Conservation (phyloP, 2,113 vertebrate species). For the Bubo bubo region DNA sequence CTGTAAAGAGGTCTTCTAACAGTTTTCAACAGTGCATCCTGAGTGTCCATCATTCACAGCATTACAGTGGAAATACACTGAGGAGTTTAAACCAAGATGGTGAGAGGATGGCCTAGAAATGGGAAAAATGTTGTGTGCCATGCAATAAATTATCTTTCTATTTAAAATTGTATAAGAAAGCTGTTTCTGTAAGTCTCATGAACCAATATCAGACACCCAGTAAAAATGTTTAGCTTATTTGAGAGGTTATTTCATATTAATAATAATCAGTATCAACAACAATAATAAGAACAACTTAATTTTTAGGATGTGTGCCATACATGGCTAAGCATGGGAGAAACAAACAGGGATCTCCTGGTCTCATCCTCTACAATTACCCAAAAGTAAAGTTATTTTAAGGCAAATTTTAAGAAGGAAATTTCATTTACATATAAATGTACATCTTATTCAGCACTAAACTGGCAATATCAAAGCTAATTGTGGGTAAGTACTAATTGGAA, state of each 20-base stretch:
- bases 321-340: not conserved
- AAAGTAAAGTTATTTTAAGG: not conserved
- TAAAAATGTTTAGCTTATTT: not conserved
- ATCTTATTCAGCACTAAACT: conserved; percentile 33
- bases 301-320: not conserved
- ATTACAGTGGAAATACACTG: not conserved
- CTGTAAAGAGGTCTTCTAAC: not conserved
- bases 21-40: not conserved
- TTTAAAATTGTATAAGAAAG: not conserved
- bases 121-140: not conserved
- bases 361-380: not conserved
- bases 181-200: not conserved
- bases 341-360: not conserved
- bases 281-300: not conserved
- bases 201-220: not conserved
- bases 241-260: not conserved
- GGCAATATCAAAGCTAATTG: conserved; percentile 14
- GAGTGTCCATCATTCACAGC: not conserved
- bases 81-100: not conserved
- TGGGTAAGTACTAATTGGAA: conserved; percentile 6
- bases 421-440: conserved; percentile 49
- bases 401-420: not conserved
- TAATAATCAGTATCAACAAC: too few relatives aligned
- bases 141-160: not conserved
- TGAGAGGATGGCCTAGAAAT: not conserved